Conservation (phyloP, 2,888 invertebrate species). For the Listrodromus nycthemerus region DNA sequence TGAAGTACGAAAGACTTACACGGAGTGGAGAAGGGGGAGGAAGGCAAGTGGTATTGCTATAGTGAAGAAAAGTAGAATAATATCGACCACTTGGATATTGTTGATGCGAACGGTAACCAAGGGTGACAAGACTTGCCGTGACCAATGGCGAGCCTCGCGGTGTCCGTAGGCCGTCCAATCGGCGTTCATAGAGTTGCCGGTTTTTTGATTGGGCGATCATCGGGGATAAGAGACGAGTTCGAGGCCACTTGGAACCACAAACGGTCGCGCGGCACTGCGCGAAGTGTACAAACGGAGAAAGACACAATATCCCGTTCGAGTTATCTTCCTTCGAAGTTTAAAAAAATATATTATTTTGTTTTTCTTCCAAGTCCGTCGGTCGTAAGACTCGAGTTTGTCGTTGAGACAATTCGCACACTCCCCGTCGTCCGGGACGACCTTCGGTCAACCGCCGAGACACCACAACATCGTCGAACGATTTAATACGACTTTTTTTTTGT, state of each 20-base stretch:
- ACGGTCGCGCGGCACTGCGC: slow-evolving; percentile 78
- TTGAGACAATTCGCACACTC: no score
- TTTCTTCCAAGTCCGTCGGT: no score
- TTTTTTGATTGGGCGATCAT: slow-evolving; percentile 83
- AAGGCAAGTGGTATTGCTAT: slow-evolving; percentile 50
- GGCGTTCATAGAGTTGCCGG: slow-evolving; percentile 75
- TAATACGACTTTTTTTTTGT: no score
- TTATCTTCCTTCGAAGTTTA: no score
- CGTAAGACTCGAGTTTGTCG: no score
- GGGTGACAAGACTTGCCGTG: slow-evolving; percentile 78
- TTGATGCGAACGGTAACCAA: slow-evolving; percentile 83
- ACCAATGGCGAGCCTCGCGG: slow-evolving; percentile 81
- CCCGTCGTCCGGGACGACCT: no score
- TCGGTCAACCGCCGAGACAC: no score
- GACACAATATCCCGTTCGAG: not conserved
- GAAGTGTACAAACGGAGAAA: slow-evolving; percentile 75
- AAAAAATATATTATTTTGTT: no score
- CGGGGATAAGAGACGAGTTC: slow-evolving; percentile 83
- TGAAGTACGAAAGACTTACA: slow-evolving; percentile 9
- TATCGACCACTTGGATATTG: slow-evolving; percentile 82
- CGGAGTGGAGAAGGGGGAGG: slow-evolving; percentile 27
- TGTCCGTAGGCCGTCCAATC: slow-evolving; percentile 81
- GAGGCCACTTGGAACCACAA: slow-evolving; percentile 79
- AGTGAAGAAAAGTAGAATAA: slow-evolving; percentile 74
- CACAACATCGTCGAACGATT: no score